Evolutionary conservation across 2,888 invertebrate genomes (phyloP).

Genomic region (Petrolisthes manimaculis): DNA sequence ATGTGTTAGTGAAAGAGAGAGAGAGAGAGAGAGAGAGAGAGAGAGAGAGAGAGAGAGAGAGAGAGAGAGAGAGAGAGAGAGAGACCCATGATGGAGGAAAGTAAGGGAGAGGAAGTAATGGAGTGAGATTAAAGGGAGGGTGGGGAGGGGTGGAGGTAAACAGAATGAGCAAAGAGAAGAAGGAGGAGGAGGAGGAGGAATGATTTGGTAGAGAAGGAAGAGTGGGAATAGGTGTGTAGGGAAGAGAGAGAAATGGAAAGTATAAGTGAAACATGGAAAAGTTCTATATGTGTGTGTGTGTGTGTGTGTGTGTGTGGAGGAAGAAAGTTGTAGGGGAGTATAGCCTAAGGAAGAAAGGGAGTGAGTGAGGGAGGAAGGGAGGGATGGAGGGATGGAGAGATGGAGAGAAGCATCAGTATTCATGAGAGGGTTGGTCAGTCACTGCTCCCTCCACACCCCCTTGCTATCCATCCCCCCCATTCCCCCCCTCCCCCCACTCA

Average conservation of each 20-base stretch:
- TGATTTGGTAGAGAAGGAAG: neutral
- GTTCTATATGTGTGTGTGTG: too few relatives aligned
- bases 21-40: neutral
- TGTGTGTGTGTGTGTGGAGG: too few relatives aligned
- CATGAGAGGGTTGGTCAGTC: neutral
- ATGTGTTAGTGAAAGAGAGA: neutral
- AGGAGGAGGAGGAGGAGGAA: constrained; percentile 13
- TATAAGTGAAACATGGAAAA: neutral
- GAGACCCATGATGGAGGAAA: neutral
- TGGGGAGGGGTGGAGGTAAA: neutral
- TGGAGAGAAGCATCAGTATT: neutral
- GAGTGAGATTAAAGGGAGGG: neutral
- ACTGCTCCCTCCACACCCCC: neutral
- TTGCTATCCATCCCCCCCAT: neutral
- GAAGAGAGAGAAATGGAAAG: neutral
- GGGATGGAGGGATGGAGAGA: too few relatives aligned
- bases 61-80: neutral
- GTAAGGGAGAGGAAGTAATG: neutral
- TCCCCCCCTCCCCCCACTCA: neutral
- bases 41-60: neutral
- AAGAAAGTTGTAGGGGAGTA: too few relatives aligned
- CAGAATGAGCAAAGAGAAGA: neutral
- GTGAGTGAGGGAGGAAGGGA: too few relatives aligned
- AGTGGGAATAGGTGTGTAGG: neutral
- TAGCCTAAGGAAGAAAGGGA: too few relatives aligned